Evolutionary conservation across 37 sponge, comb jelly and placozoan species (phyloP), one percentile per base, ranked within the genome.

Genomic region (Oopsacas minuta): DNA sequence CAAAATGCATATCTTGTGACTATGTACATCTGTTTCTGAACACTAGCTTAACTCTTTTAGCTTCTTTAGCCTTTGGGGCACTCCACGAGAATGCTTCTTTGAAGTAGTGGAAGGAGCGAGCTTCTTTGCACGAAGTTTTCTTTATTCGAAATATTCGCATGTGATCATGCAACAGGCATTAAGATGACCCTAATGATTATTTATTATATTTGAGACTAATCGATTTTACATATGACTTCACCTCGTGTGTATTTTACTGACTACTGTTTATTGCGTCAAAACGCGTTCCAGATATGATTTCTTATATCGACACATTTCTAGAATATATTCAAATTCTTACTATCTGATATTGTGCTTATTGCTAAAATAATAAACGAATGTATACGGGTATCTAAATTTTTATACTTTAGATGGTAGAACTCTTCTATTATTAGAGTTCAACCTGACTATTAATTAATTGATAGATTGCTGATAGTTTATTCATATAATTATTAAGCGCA

Each of bases 51-150:
- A 25, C 28, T 5, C 7, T 12, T 61, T 25, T 42, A 42, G 49
- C 49, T 61, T 61, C 75, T n/a, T 61, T 32, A 61, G 75, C 75
- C 30, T 61, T 61, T 61, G 20, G 75, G 75, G 28, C 75, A 61
- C 75, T 61, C 75, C 75, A 61, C 75, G 30, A 61, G 75, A 32
- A 42, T 61, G 22, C 20, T 61, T 61, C 75, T 12, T n/a, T 25
- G 75, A 61, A 61, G 75, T 61, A 61, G 28, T 61, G 30, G 75
- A 32, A 32, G 75, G 22, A 61, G n/a, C n/a, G n/a, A n/a, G 75
- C 75, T 61, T 61, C 75, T 61, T 61, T 61, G 7, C 30, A 20
- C 75, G 75, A 61, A 61, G 75, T 34, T 61, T 3, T 7, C 30
- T 12, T n/a, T 61, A 61, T 61, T 61, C 30, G 75, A 61, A 61